Conservation (phyloP, 2,888 invertebrate species). For the Portevinia maculata region DNA sequence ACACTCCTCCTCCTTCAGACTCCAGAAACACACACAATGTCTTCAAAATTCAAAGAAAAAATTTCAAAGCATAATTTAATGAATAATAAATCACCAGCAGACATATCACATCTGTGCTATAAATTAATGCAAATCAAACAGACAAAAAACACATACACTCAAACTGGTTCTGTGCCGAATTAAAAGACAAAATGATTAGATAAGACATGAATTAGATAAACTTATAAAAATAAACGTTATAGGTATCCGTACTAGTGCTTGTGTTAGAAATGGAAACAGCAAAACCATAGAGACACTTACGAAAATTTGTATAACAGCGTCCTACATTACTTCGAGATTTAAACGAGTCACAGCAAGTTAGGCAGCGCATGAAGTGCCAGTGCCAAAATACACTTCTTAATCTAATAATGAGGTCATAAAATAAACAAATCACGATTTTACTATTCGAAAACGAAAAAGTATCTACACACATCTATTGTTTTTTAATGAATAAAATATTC, state of each 20-base stretch:
- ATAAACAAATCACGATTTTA: constrained; percentile 64
- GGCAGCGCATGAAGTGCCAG: constrained; percentile 33
- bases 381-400: constrained; percentile 53
- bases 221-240: constrained; percentile 8
- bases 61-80: constrained; percentile 47
- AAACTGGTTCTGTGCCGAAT: constrained; percentile 31
- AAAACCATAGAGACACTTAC: not conserved
- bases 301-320: not conserved
- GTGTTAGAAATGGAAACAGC: not conserved
- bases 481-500: not conserved
- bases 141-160: not conserved
- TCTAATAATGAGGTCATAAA: constrained; percentile 62
- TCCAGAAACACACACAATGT: constrained; percentile 20
- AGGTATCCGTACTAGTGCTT: not conserved
- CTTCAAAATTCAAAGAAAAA: constrained; percentile 18
- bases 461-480: constrained; percentile 31
- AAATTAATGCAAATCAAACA: constrained; percentile 45
- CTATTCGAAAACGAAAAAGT: constrained; percentile 52
- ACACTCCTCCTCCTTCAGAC: constrained; percentile 12
- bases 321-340: not conserved
- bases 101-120: constrained; percentile 59
- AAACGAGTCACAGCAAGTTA: constrained; percentile 26
- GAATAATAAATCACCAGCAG: constrained; percentile 58
- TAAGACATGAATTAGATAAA: constrained; percentile 22
- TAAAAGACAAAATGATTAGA: not conserved